phyloP scores from a whole-genome alignment of 2,888 invertebrate genomes.

The Ctenicera cuprea region DNA sequence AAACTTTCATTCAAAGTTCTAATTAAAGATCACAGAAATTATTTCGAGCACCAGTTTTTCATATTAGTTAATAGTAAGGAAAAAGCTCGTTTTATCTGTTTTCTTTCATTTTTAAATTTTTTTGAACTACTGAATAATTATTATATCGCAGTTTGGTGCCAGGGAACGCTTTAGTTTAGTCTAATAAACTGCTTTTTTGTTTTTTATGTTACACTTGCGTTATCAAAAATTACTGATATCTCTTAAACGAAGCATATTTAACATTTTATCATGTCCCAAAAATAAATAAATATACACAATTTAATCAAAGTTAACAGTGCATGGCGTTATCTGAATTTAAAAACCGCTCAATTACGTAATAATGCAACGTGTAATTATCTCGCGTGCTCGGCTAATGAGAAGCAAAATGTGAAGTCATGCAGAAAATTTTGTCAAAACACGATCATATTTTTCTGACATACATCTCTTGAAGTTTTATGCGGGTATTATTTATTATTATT shows the following conservation, averaged over 20 bases:
- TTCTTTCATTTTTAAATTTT: too few relatives aligned
- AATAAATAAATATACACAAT: conserved; percentile 2
- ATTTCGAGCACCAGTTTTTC: too few relatives aligned
- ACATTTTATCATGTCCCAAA: not conserved
- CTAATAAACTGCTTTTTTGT: conserved; percentile 4
- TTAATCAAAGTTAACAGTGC: not conserved
- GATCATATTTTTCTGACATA: conserved; percentile 8
- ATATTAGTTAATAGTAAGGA: too few relatives aligned
- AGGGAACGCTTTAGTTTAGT: not conserved
- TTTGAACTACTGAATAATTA: too few relatives aligned
- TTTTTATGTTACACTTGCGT: conserved; percentile 1
- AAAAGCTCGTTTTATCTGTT: too few relatives aligned
- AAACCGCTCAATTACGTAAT: conserved; percentile 12
- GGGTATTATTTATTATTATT: conserved; percentile 37
- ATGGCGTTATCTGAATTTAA: conserved; percentile 8
- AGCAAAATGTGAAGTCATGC: conserved; percentile 20
- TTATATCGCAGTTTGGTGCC: not conserved
- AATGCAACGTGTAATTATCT: conserved; percentile 16
- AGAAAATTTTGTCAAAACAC: conserved; percentile 33
- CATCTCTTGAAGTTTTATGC: conserved; percentile 1
- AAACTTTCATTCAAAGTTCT: too few relatives aligned
- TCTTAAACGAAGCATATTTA: not conserved
- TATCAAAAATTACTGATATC: not conserved
- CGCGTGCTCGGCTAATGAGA: conserved; percentile 8
- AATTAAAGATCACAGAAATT: too few relatives aligned